Evolutionary conservation across 2,888 invertebrate species (phyloP), one percentile per base, ranked within the genome.

Genomic region (Aspidapion aeneum): DNA sequence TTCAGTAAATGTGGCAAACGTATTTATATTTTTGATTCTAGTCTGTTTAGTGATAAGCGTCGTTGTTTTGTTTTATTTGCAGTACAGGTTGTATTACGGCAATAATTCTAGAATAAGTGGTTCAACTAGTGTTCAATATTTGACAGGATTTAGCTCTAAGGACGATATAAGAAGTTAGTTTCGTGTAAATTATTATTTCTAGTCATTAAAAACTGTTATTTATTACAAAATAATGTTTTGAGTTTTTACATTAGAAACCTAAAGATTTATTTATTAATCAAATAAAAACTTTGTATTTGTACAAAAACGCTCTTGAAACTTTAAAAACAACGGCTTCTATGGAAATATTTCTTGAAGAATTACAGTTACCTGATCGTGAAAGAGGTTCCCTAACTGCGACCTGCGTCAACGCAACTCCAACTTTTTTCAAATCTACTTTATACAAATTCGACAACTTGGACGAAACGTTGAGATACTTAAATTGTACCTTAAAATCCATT

Each of bases 401-500:
- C 1, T 80, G 80, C 60, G 69, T 74, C 9, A 77, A 79, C 63
- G 79, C 78, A n/a, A 74, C 75, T 1, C 66, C 78, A 1, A 62
- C 55, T 16, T 79, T 72, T 70, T 79, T 80, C 69, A 75, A 76
- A 51, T 64, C 63, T 51, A 79, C 79, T n/a, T 69, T 72, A 2
- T 80, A 80, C 67, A 68, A 78, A 64, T 80, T 80, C 64, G 79
- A 80, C 66, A 78, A 78, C 63, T 69, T 79, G 52, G 79, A 79
- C 68, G 79, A 79, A 70, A 78, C 78, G 0, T 67, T 79, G 1
- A 69, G 72, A 18, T 79, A 79, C 63, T 21, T 74, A 2, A 76
- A 76, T 58, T 80, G 80, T 67, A 73, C 69, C 21, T 64, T 80
- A 21, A 69, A 70, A 7, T 70, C 64, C 0, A 68, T 80, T 12